phyloP scores from a whole-genome alignment of 2,888 invertebrate species.

The Zygothrica quintamaculata region DNA sequence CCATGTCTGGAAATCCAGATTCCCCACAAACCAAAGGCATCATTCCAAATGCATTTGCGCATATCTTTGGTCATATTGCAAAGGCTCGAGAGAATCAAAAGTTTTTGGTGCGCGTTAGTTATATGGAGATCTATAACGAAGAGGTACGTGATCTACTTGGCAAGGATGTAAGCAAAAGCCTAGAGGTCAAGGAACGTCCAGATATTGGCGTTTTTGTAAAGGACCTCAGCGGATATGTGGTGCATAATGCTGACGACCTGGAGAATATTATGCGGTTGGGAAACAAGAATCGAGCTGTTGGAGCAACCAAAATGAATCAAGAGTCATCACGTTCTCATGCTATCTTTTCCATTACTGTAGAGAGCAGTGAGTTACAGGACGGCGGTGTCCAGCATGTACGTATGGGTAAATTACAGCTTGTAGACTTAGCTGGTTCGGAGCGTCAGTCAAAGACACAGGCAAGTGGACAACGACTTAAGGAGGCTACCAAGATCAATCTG shows the following conservation, averaged over 20 bases:
- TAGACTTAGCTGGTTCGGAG: constrained; percentile 99
- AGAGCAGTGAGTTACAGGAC: constrained; percentile 93
- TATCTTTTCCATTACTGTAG: constrained; percentile 98
- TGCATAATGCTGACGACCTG: constrained; percentile 97
- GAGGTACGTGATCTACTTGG: constrained; percentile 97
- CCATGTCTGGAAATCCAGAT: constrained; percentile 96
- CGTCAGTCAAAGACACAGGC: constrained; percentile 98
- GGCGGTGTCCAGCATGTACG: constrained; percentile 95
- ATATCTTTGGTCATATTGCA: constrained; percentile 98
- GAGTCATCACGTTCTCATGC: constrained; percentile 99
- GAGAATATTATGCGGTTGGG: constrained; percentile 98
- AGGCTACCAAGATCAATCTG: constrained; percentile 99
- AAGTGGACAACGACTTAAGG: constrained; percentile 95
- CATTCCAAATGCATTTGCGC: constrained; percentile 99
- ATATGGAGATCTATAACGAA: constrained; percentile 99
- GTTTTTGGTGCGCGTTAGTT: constrained; percentile 98
- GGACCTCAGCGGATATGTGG: constrained; percentile 98
- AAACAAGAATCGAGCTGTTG: constrained; percentile 96
- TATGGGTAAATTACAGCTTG: constrained; percentile 98
- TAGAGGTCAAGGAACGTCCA: constrained; percentile 97
- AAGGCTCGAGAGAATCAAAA: constrained; percentile 96
- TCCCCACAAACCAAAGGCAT: constrained; percentile 96
- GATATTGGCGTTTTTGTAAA: constrained; percentile 98
- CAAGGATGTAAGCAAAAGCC: constrained; percentile 92
- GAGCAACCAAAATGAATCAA: constrained; percentile 98